A percentile compares a stretch with the other conserved stretches of the same genome.
phyloP scores from a whole-genome alignment of 2,888 invertebrate species.

The Diaprepes abbreviatus region DNA sequence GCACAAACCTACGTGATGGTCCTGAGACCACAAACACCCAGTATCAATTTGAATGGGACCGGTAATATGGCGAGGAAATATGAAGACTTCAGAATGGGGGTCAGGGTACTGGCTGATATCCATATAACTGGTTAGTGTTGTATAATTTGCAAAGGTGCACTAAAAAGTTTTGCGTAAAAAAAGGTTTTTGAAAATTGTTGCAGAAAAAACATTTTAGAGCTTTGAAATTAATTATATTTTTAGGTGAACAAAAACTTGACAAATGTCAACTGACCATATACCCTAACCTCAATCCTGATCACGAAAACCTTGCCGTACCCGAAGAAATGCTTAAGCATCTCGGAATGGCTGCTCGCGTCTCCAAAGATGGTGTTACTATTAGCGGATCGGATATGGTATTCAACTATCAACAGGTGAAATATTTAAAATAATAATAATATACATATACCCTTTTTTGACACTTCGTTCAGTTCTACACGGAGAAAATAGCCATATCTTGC shows the following conservation, averaged over 20 bases:
- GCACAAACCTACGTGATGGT: slow-evolving; percentile 91
- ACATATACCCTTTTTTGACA: too few relatives aligned
- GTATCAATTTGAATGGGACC: slow-evolving; percentile 85
- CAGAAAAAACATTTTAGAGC: too few relatives aligned
- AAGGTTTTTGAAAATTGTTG: too few relatives aligned
- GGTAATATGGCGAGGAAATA: slow-evolving; percentile 88
- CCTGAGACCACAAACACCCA: slow-evolving; percentile 86
- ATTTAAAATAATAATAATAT: too few relatives aligned
- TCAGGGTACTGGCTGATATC: slow-evolving; percentile 90
- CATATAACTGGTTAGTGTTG: slow-evolving; percentile 73
- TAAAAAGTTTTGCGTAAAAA: too few relatives aligned
- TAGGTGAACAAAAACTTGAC: slow-evolving; percentile 79
- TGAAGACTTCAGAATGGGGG: slow-evolving; percentile 87
- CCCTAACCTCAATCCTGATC: slow-evolving; percentile 95
- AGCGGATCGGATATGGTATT: slow-evolving; percentile 84
- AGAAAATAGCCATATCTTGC: too few relatives aligned
- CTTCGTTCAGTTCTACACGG: too few relatives aligned
- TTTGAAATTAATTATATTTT: too few relatives aligned
- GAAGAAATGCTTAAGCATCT: slow-evolving; percentile 79
- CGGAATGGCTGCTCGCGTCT: slow-evolving; percentile 83
- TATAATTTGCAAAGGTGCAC: too few relatives aligned
- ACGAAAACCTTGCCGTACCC: slow-evolving; percentile 89
- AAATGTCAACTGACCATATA: slow-evolving; percentile 95
- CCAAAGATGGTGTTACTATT: slow-evolving; percentile 89
- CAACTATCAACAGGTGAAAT: slow-evolving; percentile 76